Evolutionary conservation across 1,140 invertebrate species (phyloP).

Genomic region (Drosophila littoralis): DNA sequence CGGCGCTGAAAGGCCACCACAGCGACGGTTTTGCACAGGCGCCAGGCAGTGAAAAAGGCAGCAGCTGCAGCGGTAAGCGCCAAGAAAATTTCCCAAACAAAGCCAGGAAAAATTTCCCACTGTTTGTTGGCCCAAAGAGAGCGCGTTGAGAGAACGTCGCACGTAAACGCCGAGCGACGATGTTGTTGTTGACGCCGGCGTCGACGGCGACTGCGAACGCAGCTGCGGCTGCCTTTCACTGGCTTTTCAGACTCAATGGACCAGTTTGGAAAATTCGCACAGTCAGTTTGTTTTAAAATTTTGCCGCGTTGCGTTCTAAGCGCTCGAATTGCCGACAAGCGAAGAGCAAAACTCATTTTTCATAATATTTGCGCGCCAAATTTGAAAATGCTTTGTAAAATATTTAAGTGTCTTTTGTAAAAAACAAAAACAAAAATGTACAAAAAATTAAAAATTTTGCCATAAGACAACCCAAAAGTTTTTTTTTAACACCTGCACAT

Average conservation of each 20-base stretch:
- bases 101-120: constrained; percentile 61
- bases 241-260: constrained; percentile 67
- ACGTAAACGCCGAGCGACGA: constrained; percentile 17
- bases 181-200: constrained; percentile 5
- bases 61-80: constrained; percentile 13
- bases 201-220: constrained; percentile 17
- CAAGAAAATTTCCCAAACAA: constrained; percentile 75
- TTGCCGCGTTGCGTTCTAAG: constrained; percentile 65
- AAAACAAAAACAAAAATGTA: constrained; percentile 4
- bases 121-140: constrained; percentile 49
- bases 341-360: constrained; percentile 4
- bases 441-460: background rate
- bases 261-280: constrained; percentile 80
- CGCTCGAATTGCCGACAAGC: constrained; percentile 7
- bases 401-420: background rate
- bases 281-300: constrained; percentile 82
- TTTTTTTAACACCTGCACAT: constrained; percentile 5
- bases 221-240: constrained; percentile 63
- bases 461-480: background rate
- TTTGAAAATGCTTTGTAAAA: background rate
- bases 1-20: background rate
- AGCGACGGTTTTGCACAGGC: constrained; percentile 5
- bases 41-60: background rate
- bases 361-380: constrained; percentile 21
- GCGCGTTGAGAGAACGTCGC: constrained; percentile 9